These are phyloP conservation scores for Acanthornis magna DNA, from an alignment of 2,797 vertebrate genomes.

Conservation along the genomic window DNA sequence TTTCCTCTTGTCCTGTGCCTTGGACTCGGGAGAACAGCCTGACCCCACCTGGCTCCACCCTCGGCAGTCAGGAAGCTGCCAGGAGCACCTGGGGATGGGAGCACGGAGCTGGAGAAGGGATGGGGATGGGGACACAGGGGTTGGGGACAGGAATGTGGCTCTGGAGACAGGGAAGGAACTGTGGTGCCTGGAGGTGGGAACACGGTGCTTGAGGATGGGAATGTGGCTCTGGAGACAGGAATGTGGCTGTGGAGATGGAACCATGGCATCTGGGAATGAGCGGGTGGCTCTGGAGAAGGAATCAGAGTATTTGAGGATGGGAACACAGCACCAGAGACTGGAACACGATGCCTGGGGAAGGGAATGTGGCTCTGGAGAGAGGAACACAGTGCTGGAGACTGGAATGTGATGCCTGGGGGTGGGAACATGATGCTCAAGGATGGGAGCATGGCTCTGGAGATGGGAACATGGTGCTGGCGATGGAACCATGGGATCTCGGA, in stretches of 20 bases:
- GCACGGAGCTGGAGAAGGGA: neutral
- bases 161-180: neutral
- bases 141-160: rapidly evolving
- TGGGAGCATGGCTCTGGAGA: neutral
- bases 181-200: neutral
- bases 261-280: no score
- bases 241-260: rapidly evolving
- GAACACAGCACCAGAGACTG: rapidly evolving
- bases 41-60: neutral
- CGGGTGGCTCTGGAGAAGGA: neutral
- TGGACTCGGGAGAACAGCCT: neutral
- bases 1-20: neutral
- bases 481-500: neutral
- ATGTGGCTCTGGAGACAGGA: neutral
- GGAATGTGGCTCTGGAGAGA: rapidly evolving
- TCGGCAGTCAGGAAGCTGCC: neutral
- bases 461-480: neutral
- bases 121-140: neutral
- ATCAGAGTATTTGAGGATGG: rapidly evolving
- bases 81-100: neutral
- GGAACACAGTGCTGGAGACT: neutral
- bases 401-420: neutral
- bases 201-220: neutral
- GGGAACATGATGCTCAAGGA: neutral
- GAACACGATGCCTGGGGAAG: neutral